Evolutionary conservation across 2,797 vertebrate species (phyloP).

Genomic region (Cuculus canorus): DNA sequence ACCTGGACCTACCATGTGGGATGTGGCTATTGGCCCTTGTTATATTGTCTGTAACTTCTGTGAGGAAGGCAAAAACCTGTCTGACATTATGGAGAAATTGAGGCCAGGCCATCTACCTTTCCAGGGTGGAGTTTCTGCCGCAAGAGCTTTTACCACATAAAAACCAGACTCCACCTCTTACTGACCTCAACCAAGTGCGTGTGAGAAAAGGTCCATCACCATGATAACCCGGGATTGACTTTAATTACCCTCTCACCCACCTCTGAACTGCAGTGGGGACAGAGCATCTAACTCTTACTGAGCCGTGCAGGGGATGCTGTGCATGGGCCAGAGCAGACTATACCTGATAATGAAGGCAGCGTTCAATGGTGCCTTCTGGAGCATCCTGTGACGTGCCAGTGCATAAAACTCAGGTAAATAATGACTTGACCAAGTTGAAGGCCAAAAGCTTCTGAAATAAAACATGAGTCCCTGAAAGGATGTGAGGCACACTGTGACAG

Average conservation of each 20-base stretch:
- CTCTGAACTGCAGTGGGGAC: background rate
- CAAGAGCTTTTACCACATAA: background rate
- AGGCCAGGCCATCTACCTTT: background rate
- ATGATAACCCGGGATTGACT: background rate
- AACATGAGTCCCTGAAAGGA: background rate
- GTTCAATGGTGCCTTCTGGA: background rate
- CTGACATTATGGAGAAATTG: background rate
- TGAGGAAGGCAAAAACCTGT: background rate
- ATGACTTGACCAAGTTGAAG: background rate
- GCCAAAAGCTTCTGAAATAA: background rate
- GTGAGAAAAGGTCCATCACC: background rate
- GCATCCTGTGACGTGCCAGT: background rate
- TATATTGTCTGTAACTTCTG: background rate
- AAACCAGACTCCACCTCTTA: background rate
- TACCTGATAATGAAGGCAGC: background rate
- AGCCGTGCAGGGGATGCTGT: background rate
- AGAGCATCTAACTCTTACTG: background rate
- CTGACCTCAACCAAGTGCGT: background rate
- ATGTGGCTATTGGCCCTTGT: background rate
- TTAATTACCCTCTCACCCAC: background rate
- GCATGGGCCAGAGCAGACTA: background rate
- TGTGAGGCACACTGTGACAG: rapidly evolving
- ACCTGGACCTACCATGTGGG: background rate
- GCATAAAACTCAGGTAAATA: background rate
- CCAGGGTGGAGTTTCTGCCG: background rate